These are phyloP conservation scores for Calephelis perditalis DNA, from an alignment of 2,888 invertebrate species.

Conservation along the genomic window DNA sequence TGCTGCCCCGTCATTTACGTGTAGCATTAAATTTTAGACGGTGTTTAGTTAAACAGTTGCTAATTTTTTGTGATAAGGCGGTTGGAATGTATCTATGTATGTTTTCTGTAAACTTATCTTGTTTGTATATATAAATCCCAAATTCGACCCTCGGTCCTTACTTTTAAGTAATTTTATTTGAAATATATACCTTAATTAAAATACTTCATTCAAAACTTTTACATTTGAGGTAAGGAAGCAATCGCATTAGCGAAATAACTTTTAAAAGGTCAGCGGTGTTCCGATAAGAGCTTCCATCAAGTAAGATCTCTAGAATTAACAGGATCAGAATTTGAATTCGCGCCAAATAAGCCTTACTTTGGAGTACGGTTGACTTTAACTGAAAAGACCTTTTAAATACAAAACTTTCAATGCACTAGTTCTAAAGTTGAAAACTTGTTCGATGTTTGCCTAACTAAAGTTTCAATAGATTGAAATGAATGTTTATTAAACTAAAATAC, in stretches of 20 bases:
- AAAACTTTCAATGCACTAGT: background rate
- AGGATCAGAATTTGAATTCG: slow-evolving; percentile 10
- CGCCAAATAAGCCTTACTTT: slow-evolving; percentile 1
- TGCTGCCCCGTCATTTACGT: no score
- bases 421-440: background rate
- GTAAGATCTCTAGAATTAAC: background rate
- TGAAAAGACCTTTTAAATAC: slow-evolving; percentile 7
- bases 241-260: slow-evolving; percentile 8
- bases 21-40: no score
- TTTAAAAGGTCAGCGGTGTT: slow-evolving; percentile 7
- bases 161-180: no score
- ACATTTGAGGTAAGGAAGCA: slow-evolving; percentile 3
- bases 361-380: background rate
- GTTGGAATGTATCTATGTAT: no score
- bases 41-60: no score
- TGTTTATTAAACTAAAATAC: no score
- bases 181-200: background rate
- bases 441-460: no score
- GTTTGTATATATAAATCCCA: no score
- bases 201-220: background rate
- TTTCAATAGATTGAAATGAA: no score
- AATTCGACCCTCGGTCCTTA: no score
- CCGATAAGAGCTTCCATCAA: background rate
- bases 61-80: no score
- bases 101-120: no score